Conservation (phyloP, 2,888 invertebrate genomes). For the Shargacucullia verbasci region DNA sequence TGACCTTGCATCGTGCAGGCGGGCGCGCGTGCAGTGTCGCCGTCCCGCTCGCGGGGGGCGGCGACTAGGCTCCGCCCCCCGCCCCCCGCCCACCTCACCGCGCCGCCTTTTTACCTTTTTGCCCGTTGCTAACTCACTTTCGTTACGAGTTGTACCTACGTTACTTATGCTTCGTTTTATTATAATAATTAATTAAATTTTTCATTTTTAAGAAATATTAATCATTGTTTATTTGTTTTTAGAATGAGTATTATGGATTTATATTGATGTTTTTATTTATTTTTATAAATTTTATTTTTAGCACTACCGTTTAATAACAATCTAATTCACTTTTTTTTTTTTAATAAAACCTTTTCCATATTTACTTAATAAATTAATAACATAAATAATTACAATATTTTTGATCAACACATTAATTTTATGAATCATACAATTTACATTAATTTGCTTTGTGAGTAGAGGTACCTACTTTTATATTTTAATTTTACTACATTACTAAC, state of each 20-base stretch:
- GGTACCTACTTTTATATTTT: too few relatives aligned
- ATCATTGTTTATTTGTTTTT: neutral
- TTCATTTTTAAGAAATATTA: constrained; percentile 10
- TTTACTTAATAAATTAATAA: too few relatives aligned
- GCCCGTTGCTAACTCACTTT: constrained; percentile 78
- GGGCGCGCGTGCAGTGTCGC: constrained; percentile 60
- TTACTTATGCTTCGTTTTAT: constrained; percentile 41
- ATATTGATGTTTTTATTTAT: too few relatives aligned
- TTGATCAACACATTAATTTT: too few relatives aligned
- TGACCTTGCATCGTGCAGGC: constrained; percentile 77
- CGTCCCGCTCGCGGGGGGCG: constrained; percentile 79
- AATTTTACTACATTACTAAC: too few relatives aligned
- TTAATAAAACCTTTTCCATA: too few relatives aligned
- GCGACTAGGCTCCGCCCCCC: constrained; percentile 78
- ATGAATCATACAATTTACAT: too few relatives aligned
- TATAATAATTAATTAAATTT: constrained; percentile 43
- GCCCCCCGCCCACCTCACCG: constrained; percentile 82
- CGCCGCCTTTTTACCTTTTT: constrained; percentile 79
- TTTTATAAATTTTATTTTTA: too few relatives aligned
- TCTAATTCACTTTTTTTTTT: too few relatives aligned
- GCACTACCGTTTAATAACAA: too few relatives aligned
- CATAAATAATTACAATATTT: too few relatives aligned
- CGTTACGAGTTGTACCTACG: constrained; percentile 64
- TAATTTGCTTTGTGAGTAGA: too few relatives aligned
- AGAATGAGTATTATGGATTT: neutral